Evolutionary conservation across 2,888 invertebrate genomes (phyloP).

Genomic region (Thecophora atra): DNA sequence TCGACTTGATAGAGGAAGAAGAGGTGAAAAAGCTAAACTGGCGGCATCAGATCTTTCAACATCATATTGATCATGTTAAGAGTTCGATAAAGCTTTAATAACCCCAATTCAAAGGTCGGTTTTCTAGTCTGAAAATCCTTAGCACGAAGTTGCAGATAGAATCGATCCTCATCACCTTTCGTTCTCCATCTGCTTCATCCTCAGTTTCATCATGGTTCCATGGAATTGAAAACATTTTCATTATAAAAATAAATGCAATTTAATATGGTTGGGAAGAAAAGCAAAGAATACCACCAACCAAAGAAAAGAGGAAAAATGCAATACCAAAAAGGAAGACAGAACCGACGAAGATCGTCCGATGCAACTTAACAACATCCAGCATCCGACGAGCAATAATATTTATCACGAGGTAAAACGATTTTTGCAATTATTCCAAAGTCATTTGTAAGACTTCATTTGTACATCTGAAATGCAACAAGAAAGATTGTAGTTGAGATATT

Average conservation of each 20-base stretch:
- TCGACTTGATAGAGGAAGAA: not conserved
- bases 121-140: no score
- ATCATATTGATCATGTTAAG: no score
- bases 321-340: not conserved
- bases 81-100: not conserved
- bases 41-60: no score
- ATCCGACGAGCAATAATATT: slow-evolving; percentile 31
- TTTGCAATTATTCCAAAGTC: slow-evolving; percentile 40
- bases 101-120: not conserved
- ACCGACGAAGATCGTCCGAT: not conserved
- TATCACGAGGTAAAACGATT: slow-evolving; percentile 36
- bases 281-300: not conserved
- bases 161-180: no score
- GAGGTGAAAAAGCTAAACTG: no score
- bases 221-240: slow-evolving; percentile 2
- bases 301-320: not conserved
- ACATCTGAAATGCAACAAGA: not conserved
- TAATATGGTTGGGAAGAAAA: slow-evolving; percentile 37
- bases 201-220: not conserved
- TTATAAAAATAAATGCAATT: slow-evolving; percentile 40
- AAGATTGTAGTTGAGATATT: not conserved
- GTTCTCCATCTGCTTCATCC: not conserved
- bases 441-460: slow-evolving; percentile 41
- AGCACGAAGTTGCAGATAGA: no score
- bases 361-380: not conserved